A percentile compares a stretch with the other conserved stretches of the same genome.
Evolutionary conservation across 2,797 vertebrate genomes (phyloP).

Genomic region (Bradypodion ventrale): DNA sequence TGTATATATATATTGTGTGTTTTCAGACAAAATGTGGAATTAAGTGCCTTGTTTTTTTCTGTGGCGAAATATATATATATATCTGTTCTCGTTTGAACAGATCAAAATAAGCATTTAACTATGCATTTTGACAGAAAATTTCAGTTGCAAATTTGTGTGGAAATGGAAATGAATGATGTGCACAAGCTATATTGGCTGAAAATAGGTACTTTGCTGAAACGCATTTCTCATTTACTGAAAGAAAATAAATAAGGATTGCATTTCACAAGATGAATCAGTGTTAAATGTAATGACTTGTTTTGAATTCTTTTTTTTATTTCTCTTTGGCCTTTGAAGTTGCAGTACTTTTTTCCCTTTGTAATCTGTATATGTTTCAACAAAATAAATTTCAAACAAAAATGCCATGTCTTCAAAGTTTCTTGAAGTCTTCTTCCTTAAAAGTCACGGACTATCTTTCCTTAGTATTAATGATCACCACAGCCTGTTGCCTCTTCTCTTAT

Average conservation of each 20-base stretch:
- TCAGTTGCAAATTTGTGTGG: not conserved
- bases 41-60: not conserved
- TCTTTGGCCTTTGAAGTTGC: not conserved
- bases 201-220: not conserved
- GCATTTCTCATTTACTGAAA: not conserved
- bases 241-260: not conserved
- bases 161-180: not conserved
- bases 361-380: not conserved
- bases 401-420: not conserved
- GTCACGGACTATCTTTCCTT: slow-evolving; percentile 27
- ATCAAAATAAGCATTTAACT: not conserved
- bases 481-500: slow-evolving; percentile 46
- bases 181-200: not conserved
- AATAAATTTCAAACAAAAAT: not conserved
- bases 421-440: not conserved
- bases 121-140: not conserved
- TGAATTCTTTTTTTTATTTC: not conserved
- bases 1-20: too few relatives aligned
- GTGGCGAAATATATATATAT: not conserved
- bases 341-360: not conserved
- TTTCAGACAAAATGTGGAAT: not conserved
- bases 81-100: not conserved
- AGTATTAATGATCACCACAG: slow-evolving; percentile 15
- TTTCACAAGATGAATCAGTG: not conserved
- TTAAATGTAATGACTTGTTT: not conserved